A percentile compares a stretch with the other conserved stretches of the same genome.
Conservation (phyloP, 2,797 vertebrate species). For the Coracias cyanogaster region DNA sequence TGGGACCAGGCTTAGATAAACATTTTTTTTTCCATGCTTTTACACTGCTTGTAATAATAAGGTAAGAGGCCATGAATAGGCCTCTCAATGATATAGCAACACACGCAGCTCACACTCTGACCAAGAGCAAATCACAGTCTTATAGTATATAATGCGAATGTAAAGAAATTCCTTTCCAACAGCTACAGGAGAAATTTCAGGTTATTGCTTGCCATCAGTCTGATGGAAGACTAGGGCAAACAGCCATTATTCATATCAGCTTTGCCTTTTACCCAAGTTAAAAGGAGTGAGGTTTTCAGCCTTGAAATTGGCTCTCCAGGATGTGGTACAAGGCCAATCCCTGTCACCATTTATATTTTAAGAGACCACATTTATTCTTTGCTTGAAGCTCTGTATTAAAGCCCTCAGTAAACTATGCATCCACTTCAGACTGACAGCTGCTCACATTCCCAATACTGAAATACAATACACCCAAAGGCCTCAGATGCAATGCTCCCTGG, state of each 20-base stretch:
- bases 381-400: not conserved
- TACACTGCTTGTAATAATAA: not conserved
- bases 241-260: not conserved
- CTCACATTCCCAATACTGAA: not conserved
- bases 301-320: not conserved
- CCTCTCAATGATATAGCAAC: fast-evolving
- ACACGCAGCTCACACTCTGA: not conserved
- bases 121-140: not conserved
- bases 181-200: not conserved
- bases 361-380: not conserved
- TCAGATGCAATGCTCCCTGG: fast-evolving
- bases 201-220: not conserved
- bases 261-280: not conserved
- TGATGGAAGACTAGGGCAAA: not conserved
- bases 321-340: not conserved
- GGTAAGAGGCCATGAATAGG: not conserved
- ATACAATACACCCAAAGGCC: not conserved
- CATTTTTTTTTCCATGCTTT: not conserved
- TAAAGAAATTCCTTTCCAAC: not conserved
- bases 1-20: fast-evolving
- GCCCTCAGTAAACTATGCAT: not conserved
- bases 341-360: not conserved
- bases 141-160: not conserved
- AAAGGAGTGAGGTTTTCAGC: not conserved
- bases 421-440: not conserved